phyloP scores from a whole-genome alignment of 1,140 invertebrate species.

The Drosophila carrolli region DNA sequence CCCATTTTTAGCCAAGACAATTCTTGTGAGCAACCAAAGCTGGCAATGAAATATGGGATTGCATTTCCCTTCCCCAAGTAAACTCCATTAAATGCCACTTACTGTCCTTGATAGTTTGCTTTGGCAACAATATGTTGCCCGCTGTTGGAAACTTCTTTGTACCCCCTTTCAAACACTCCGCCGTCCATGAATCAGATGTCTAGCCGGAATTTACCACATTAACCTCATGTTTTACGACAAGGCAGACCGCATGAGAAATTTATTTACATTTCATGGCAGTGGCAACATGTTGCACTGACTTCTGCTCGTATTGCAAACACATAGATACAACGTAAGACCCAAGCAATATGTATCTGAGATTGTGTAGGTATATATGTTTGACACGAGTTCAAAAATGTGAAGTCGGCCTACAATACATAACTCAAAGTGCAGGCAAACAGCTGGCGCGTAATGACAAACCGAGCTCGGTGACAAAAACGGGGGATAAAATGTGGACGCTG shows the following conservation, averaged over 20 bases:
- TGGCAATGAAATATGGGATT: conserved; percentile 65
- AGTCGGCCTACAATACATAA: conserved; percentile 70
- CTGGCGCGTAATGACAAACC: conserved; percentile 47
- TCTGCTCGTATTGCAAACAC: conserved; percentile 9
- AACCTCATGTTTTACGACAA: conserved; percentile 81
- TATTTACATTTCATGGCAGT: conserved; percentile 78
- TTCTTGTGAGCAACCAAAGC: conserved; percentile 37
- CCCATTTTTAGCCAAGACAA: conserved; percentile 5
- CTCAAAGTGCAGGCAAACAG: conserved; percentile 78
- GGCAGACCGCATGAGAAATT: conserved; percentile 79
- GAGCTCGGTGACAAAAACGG: conserved; percentile 1
- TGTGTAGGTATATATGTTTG: conserved; percentile 52
- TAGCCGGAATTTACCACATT: conserved; percentile 75
- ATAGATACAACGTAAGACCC: conserved; percentile 10
- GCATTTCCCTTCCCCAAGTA: conserved; percentile 39
- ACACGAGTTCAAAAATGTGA: conserved; percentile 73
- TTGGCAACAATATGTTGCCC: conserved; percentile 68
- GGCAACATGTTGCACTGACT: conserved; percentile 79
- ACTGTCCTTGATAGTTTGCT: conserved; percentile 75
- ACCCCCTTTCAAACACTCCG: conserved; percentile 3
- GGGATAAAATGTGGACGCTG: neutral
- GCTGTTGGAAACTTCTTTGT: conserved; percentile 1
- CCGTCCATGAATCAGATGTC: conserved; percentile 15
- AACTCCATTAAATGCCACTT: conserved; percentile 76
- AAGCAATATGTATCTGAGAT: conserved; percentile 4